phyloP scores from a whole-genome alignment of 2,888 invertebrate genomes.

The Epistrophe grossulariae region DNA sequence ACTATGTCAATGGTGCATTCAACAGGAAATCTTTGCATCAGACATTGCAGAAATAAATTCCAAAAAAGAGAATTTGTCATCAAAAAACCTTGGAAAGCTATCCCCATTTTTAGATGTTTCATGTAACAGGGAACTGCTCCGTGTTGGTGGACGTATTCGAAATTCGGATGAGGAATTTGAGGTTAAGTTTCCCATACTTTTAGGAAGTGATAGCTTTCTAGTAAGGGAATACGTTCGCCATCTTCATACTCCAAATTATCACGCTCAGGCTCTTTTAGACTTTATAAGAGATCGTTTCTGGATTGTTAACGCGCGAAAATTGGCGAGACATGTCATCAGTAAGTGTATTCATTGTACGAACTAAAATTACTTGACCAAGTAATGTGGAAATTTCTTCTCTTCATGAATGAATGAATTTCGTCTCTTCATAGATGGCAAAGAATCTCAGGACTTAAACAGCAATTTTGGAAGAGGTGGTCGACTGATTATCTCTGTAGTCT shows the following conservation, averaged over 20 bases:
- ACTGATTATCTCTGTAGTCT: too few species aligned
- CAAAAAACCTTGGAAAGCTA: too few species aligned
- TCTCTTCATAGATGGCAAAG: conserved; percentile 10
- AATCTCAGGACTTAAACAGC: conserved; percentile 8
- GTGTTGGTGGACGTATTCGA: conserved; percentile 28
- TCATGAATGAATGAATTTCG: too few species aligned
- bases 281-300: conserved; percentile 47
- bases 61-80: too few species aligned
- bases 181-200: conserved; percentile 15
- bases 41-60: conserved; percentile 9
- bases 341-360: conserved; percentile 36
- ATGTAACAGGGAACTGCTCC: background rate
- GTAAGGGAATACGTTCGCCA: conserved; percentile 17
- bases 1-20: conserved; percentile 25
- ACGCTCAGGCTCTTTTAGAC: conserved; percentile 53
- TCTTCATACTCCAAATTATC: conserved; percentile 39
- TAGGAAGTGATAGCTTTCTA: conserved; percentile 28
- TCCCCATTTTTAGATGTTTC: background rate
- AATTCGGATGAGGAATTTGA: conserved; percentile 34
- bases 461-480: too few species aligned
- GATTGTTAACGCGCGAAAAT: conserved; percentile 34
- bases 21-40: conserved; percentile 12
- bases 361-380: conserved; percentile 20
- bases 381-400: too few species aligned
- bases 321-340: too few species aligned